A percentile compares a stretch with the other conserved stretches of the same genome.
phyloP scores from a whole-genome alignment of 2,113 vertebrate species.

The Tursiops truncatus region DNA sequence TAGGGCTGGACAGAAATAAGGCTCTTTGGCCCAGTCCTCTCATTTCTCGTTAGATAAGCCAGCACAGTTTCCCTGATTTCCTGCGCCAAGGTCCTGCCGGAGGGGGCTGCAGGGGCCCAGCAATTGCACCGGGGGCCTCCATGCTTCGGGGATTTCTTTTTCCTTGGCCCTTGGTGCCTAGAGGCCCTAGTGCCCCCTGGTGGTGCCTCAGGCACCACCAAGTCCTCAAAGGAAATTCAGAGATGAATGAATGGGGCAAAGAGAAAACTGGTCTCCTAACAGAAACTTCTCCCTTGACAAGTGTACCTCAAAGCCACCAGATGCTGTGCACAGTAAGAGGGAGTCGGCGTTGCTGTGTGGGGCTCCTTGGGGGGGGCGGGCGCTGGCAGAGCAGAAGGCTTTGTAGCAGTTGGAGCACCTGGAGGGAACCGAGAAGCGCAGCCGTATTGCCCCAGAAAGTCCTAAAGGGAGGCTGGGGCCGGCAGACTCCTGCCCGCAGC shows the following conservation, averaged over 20 bases:
- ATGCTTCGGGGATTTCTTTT: neutral
- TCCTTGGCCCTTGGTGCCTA: slow-evolving; percentile 69
- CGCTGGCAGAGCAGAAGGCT: neutral
- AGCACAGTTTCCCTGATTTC: slow-evolving; percentile 10
- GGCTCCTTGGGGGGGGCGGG: neutral
- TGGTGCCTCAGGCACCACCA: slow-evolving; percentile 43
- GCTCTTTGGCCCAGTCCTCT: slow-evolving; percentile 77
- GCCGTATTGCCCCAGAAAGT: neutral
- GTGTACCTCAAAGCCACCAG: neutral
- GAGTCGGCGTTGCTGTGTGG: neutral
- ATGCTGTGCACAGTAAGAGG: neutral
- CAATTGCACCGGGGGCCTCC: neutral
- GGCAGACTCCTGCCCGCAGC: neutral
- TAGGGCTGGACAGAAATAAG: slow-evolving; percentile 77
- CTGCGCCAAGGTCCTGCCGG: neutral
- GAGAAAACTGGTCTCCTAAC: neutral
- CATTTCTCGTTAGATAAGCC: slow-evolving; percentile 70
- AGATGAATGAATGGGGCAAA: neutral
- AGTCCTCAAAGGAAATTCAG: slow-evolving; percentile 56
- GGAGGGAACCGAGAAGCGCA: neutral
- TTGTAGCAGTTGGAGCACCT: neutral
- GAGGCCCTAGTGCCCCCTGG: slow-evolving; percentile 75
- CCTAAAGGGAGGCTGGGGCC: neutral
- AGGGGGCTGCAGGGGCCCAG: neutral
- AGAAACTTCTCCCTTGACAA: slow-evolving; percentile 41